Evolutionary conservation across 2,888 invertebrate species (phyloP).

Genomic region (Nomada flava): DNA sequence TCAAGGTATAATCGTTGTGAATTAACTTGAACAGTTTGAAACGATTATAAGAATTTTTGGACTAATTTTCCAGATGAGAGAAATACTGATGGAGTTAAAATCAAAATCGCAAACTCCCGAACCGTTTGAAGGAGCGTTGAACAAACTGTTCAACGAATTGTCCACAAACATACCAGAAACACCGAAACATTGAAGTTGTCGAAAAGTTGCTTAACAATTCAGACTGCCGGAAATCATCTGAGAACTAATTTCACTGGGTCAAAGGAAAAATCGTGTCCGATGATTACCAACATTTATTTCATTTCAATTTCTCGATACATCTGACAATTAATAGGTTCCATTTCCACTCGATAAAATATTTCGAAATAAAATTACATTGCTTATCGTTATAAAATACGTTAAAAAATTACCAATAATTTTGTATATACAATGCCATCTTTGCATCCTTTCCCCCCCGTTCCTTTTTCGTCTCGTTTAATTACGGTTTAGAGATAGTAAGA

Average conservation of each 20-base stretch:
- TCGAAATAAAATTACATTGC: constrained; percentile 45
- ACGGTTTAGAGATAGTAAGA: constrained; percentile 8
- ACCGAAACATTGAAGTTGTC: background rate
- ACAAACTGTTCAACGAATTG: constrained; percentile 27
- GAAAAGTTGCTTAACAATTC: too few species aligned
- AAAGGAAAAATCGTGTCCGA: background rate
- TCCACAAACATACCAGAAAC: background rate
- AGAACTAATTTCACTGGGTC: too few species aligned
- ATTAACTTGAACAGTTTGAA: background rate
- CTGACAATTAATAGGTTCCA: constrained; percentile 29
- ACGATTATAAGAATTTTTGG: background rate
- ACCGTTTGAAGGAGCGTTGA: constrained; percentile 23
- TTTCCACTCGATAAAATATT: constrained; percentile 31
- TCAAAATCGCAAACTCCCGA: constrained; percentile 3
- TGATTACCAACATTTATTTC: constrained; percentile 49
- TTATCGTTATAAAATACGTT: constrained; percentile 42
- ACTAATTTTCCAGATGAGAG: constrained; percentile 39
- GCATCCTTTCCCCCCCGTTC: background rate
- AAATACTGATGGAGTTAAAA: constrained; percentile 30
- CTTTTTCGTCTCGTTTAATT: background rate
- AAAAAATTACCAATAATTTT: constrained; percentile 47
- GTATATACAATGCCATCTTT: constrained; percentile 39
- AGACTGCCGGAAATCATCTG: too few species aligned
- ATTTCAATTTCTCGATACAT: constrained; percentile 39
- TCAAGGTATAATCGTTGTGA: constrained; percentile 30